Evolutionary conservation across 2,888 invertebrate genomes (phyloP).

Genomic region (Xanthostigma xanthostigma): DNA sequence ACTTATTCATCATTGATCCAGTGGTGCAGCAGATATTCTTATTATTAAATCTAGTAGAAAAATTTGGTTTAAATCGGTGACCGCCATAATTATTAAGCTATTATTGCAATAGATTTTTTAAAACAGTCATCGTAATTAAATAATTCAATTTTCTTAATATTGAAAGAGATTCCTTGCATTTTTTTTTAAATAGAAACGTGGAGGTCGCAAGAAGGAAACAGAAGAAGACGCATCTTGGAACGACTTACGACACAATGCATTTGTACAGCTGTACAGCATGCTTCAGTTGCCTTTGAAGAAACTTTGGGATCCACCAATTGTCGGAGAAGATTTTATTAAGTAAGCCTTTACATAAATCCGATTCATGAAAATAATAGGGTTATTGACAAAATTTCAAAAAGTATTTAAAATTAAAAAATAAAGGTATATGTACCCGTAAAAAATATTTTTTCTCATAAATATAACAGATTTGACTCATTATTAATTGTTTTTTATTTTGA

Average conservation of each 20-base stretch:
- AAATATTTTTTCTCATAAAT: too few relatives aligned
- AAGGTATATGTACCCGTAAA: too few relatives aligned
- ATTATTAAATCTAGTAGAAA: too few relatives aligned
- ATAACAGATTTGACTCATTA: too few relatives aligned
- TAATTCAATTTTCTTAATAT: neutral
- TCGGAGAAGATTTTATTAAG: slow-evolving; percentile 72
- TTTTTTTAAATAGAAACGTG: neutral
- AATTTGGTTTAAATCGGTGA: too few relatives aligned
- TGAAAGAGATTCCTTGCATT: neutral
- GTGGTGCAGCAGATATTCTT: too few relatives aligned
- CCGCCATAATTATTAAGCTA: too few relatives aligned
- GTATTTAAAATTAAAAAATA: too few relatives aligned
- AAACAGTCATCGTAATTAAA: neutral
- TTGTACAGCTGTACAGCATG: slow-evolving; percentile 49
- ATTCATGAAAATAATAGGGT: too few relatives aligned
- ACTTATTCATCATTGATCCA: too few relatives aligned
- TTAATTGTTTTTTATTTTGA: too few relatives aligned
- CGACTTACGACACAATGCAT: slow-evolving; percentile 45
- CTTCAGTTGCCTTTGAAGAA: slow-evolving; percentile 53
- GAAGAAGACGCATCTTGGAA: slow-evolving; percentile 45
- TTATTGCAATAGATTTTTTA: neutral
- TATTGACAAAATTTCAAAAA: too few relatives aligned
- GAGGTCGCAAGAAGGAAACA: slow-evolving; percentile 18
- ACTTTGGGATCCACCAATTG: slow-evolving; percentile 70
- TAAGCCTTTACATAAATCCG: slow-evolving; percentile 28